Conservation (phyloP, 2,113 vertebrate genomes). For the Phalacrocorax aristotelis region DNA sequence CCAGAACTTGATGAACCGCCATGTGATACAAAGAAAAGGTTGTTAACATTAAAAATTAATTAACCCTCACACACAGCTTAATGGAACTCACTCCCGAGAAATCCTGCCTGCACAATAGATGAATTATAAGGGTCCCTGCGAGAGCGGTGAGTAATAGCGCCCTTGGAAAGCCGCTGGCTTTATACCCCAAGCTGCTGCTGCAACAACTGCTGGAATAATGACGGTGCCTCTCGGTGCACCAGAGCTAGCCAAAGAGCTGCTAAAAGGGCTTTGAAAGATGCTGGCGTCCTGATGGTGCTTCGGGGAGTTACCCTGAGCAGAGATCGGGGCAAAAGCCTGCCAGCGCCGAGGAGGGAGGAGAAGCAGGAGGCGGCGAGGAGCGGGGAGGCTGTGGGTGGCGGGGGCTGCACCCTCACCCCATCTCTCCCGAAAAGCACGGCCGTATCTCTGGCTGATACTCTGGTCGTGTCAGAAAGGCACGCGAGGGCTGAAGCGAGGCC, state of each 20-base stretch:
- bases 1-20: not conserved
- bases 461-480: not conserved
- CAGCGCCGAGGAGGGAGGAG: not conserved
- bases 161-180: not conserved
- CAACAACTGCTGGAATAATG: not conserved
- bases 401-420: not conserved
- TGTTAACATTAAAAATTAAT: slow-evolving; percentile 51
- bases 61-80: not conserved
- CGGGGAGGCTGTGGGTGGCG: accelerated
- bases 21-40: slow-evolving; percentile 17
- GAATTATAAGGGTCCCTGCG: not conserved
- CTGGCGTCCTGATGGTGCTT: not conserved
- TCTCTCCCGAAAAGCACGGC: accelerated
- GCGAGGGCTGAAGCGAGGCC: accelerated
- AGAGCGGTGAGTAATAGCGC: not conserved
- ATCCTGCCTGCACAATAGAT: not conserved
- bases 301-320: not conserved
- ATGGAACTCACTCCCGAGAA: not conserved
- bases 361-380: accelerated
- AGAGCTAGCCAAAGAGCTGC: not conserved
- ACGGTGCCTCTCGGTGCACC: accelerated
- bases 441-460: accelerated
- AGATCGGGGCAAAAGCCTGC: not conserved
- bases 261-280: not conserved
- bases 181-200: not conserved